Percentiles rank a stretch among this genome's conserved stretches.
These are phyloP conservation scores for Peromyscus maniculatus DNA, from an alignment of 2,113 vertebrate species.

Conservation along the genomic window DNA sequence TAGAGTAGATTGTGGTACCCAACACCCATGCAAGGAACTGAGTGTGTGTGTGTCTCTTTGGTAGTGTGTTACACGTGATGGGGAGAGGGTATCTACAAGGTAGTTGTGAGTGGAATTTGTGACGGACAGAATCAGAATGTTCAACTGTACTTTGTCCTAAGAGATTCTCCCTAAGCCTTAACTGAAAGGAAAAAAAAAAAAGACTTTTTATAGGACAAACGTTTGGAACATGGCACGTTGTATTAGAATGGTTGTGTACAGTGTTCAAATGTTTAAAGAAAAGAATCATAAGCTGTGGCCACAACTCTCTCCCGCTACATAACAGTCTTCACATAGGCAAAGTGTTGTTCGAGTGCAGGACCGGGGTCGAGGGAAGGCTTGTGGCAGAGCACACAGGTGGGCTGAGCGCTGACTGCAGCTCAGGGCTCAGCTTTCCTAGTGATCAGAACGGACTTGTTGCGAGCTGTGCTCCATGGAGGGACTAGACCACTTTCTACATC, in stretches of 20 bases:
- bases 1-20: not conserved
- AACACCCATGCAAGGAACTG: not conserved
- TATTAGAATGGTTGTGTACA: not conserved
- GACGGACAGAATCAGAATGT: not conserved
- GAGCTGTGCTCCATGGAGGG: not conserved
- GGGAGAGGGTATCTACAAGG: not conserved
- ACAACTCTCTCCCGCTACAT: not conserved
- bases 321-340: not conserved
- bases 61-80: too few relatives aligned
- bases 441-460: not conserved
- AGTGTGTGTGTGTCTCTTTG: not conserved
- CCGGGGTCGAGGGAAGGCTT: not conserved
- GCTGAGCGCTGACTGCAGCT: not conserved
- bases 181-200: not conserved
- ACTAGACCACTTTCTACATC: not conserved
- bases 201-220: constrained; percentile 13
- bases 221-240: not conserved
- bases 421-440: too few relatives aligned
- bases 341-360: not conserved
- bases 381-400: not conserved
- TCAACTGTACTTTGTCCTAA: not conserved
- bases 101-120: constrained; percentile 20
- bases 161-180: not conserved
- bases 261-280: constrained; percentile 17
- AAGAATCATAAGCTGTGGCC: not conserved